Evolutionary conservation across 2,113 vertebrate species (phyloP), one percentile per base, ranked within the genome.

Genomic region (Oryzias melastigma): DNA sequence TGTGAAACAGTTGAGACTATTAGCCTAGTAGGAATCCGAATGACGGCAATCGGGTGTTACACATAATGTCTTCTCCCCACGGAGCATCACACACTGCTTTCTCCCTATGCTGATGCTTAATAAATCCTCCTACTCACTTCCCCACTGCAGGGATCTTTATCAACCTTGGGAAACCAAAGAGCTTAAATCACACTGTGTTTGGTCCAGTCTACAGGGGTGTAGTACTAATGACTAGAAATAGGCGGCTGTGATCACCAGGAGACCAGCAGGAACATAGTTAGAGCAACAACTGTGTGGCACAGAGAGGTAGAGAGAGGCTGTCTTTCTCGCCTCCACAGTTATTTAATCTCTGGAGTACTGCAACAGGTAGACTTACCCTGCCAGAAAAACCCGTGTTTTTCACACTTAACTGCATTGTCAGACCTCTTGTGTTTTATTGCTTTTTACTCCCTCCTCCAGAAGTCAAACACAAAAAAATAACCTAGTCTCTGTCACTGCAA

Each of bases 181-280:
- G 76, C 67, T 80, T 71, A 64, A 50, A 73, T 68, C 68, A 80
- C 63, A 57, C 69, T 17, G 24, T 47, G 78, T 82, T 80, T 71
- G 62, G 73, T 82, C 64, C 73, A 73, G 25, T 77, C 80, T 4
- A 82, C 80, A 75, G 74, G 79, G 73, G 71, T 75, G 65, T 48
- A 50, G 72, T 4, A 20, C 69, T 84, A 80, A 87, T 83, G 70
- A 85, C 71, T 57, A 69, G 52, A 77, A 73, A 71, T 65, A 66
- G 51, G 61, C 73, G 68, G 72, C 61, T 67, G 43, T 71, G 77
- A 84, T 82, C 77, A 75, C 69, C 55, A 45, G 71, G 77, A 69
- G 63, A 70, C 56, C n/a, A 58, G 58, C 4, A 1, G 22, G 18
- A 75, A 68, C 65, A 65, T 25, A 56, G 55, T 29, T 16, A 6